phyloP scores from a whole-genome alignment of 2,797 vertebrate genomes.

The Melanotaenia pygmaea region DNA sequence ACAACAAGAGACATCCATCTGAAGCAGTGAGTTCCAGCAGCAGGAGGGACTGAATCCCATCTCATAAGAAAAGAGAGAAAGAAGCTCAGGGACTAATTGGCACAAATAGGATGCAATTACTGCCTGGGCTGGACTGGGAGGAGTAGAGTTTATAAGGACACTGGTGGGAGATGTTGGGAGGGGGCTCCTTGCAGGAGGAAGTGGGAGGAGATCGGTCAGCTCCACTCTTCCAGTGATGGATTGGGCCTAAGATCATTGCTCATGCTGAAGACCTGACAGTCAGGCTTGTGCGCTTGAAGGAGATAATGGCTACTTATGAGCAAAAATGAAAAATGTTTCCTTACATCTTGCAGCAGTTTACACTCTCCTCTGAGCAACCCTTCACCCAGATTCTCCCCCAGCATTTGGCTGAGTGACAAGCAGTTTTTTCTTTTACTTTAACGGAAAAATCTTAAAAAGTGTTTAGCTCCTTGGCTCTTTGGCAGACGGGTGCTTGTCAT shows the following conservation, averaged over 20 bases:
- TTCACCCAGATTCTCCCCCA: constrained; percentile 75
- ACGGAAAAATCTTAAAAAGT: constrained; percentile 66
- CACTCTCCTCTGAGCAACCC: constrained; percentile 64
- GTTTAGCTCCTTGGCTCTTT: constrained; percentile 48
- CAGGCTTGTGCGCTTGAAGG: constrained; percentile 2
- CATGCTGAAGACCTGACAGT: constrained; percentile 50
- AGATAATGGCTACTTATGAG: constrained; percentile 18
- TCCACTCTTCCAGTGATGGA: constrained; percentile 66
- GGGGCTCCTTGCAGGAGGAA: constrained; percentile 46
- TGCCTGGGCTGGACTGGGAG: constrained; percentile 75
- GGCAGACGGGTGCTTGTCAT: constrained; percentile 67
- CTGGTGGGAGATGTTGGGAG: constrained; percentile 33
- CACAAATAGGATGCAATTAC: constrained; percentile 86
- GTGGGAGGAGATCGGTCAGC: constrained; percentile 62
- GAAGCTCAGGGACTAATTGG: constrained; percentile 81
- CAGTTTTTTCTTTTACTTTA: constrained; percentile 33
- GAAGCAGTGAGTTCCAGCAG: constrained; percentile 61
- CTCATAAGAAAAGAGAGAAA: constrained; percentile 77
- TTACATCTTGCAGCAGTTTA: constrained; percentile 39
- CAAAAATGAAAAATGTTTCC: constrained; percentile 7
- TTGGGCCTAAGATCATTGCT: constrained; percentile 55
- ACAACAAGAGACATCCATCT: constrained; percentile 53
- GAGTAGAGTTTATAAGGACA: constrained; percentile 69
- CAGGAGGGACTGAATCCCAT: constrained; percentile 78
- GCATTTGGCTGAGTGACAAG: constrained; percentile 55